These are phyloP conservation scores for Helicorthomorpha holstii DNA, from an alignment of 1,140 invertebrate species.

Conservation along the genomic window DNA sequence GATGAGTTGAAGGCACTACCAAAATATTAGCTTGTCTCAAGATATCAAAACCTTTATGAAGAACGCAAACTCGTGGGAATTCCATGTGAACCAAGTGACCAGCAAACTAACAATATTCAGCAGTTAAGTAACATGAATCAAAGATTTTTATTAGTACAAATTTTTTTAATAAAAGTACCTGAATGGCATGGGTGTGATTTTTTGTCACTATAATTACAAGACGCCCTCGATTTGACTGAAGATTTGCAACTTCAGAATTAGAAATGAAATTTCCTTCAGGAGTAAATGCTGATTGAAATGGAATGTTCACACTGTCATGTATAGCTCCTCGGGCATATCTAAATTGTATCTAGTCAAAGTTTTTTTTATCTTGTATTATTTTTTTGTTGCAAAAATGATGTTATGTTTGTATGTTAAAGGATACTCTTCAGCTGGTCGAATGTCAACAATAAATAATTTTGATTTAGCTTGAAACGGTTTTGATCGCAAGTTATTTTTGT, in stretches of 20 bases:
- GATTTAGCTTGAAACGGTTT: slow-evolving; percentile 23
- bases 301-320: slow-evolving; percentile 66
- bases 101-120: slow-evolving; percentile 29
- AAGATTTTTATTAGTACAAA: neutral
- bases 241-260: slow-evolving; percentile 38
- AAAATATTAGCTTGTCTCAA: slow-evolving; percentile 25
- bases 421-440: slow-evolving; percentile 52
- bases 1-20: slow-evolving; percentile 11
- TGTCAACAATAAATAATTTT: slow-evolving; percentile 57
- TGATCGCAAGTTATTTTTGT: slow-evolving; percentile 16
- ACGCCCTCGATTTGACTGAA: slow-evolving; percentile 39
- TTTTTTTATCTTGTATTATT: slow-evolving; percentile 3
- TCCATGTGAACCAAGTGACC: slow-evolving; percentile 29
- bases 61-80: slow-evolving; percentile 30
- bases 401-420: no score
- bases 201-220: slow-evolving; percentile 60
- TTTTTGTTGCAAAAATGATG: no score
- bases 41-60: slow-evolving; percentile 37
- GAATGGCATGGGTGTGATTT: slow-evolving; percentile 50
- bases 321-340: slow-evolving; percentile 58
- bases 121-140: neutral
- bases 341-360: slow-evolving; percentile 12
- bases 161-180: slow-evolving; percentile 33
- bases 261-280: slow-evolving; percentile 39
- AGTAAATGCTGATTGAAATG: slow-evolving; percentile 45